Evolutionary conservation across 2,797 vertebrate genomes (phyloP), one percentile per base, ranked within the genome.

Genomic region (Enteromius trimaculatus): DNA sequence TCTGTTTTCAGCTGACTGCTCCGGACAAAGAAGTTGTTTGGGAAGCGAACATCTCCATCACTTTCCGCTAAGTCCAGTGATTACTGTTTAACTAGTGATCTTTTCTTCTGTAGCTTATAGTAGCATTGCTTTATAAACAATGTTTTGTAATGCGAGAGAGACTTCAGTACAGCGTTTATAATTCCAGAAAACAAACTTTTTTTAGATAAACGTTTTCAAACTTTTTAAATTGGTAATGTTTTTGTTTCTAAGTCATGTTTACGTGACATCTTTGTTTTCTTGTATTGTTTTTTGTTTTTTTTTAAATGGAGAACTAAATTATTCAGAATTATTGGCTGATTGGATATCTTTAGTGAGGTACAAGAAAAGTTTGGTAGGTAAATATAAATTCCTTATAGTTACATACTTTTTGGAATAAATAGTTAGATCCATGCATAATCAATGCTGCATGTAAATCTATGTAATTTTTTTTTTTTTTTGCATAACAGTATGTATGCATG

Each of bases 11-110:
- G 39, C 21, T 55, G 29, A 6, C 17, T 37, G 44, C 53, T 17
- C 42, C 34, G 47, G 39, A 60, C 17, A 31, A 70, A 70, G 44
- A 49, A 21, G 34, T 31, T 69, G 70, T 80, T 82, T 81, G 77
- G 13, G 80, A 82, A 72, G 13, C 70, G 58, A 77, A 69, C 21
- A 49, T 80, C 55, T 77, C 62, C 55, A 58, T 60, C 49, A 69
- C 37, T 69, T 69, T 78, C 76, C 39, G 8, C 60, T 58, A 37
- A 69, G 16, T 29, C 29, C 7, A 51, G 72, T 31, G 19, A 78
- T 31, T 70, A 78, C 66, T 47, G 49, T 42, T 44, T 2, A 34
- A 76, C 47, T 5, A 5, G 19, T 9, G 3, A 14, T 8, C 4
- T 34, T 23, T 37, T 58, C 7, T 80, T 58, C 23, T 7, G 34